Evolutionary conservation across 2,888 invertebrate species (phyloP), one percentile per base, ranked within the genome.

Genomic region (Aporophyla nigra): DNA sequence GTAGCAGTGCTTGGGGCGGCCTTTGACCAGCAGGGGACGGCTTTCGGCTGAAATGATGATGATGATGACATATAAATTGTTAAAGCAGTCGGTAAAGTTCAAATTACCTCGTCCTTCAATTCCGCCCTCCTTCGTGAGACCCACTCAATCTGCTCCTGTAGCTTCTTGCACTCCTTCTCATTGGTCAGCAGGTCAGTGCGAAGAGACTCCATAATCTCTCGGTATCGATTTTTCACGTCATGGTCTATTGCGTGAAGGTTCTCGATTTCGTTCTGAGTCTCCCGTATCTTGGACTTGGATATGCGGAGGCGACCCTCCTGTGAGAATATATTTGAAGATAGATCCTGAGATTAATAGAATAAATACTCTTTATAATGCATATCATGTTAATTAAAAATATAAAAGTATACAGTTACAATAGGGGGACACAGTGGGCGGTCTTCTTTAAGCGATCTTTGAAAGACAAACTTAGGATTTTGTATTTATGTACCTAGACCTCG

Each of bases 141-240:
- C 96, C 96, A 96, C 84, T 96, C 96, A 49, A 96, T 96, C 89
- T 96, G 96, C 53, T 95, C 95, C 84, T 96, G 96, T 14, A 96
- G 90, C 72, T 93, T 93, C 89, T 93, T 94, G 87, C 96, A 96
- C 71, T 96, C 96, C 80, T 91, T 93, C 90, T 96, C 96, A 71
- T 96, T 96, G 78, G 72, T 81, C 12, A 90, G 78, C 82, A 96
- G 90, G 84, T 96, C 96, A 0, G 74, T 86, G 12, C 93, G 91
- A 54, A 96, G 90, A 0, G 93, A 91, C 27, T 95, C 94, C 95
- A 96, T 95, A 69, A 96, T 92, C 82, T 94, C 94, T 2, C 92
- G 87, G 86, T 96, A 96, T 82, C 93, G 92, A 14, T 67, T 7
- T 54, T 91, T 91, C 58, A 96, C 94, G 78, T 93, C 93, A 56